Evolutionary conservation across 2,113 vertebrate species (phyloP).

Genomic region (Poeciliopsis turrubarensis): DNA sequence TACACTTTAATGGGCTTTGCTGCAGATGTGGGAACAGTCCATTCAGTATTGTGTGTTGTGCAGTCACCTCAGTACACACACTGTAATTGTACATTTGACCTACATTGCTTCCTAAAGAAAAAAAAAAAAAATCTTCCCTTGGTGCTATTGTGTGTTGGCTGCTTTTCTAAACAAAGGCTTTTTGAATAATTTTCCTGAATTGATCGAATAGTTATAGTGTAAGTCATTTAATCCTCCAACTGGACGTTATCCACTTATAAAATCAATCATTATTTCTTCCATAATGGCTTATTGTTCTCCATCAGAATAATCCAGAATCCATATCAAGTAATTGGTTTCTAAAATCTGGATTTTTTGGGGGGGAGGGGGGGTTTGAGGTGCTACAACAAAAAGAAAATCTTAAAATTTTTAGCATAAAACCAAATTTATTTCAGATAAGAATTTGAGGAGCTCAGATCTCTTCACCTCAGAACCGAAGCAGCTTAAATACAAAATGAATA

Average conservation of each 20-base stretch:
- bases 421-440: too few relatives aligned
- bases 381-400: background rate
- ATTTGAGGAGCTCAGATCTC: too few relatives aligned
- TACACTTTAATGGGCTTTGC: conserved; percentile 48
- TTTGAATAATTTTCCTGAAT: background rate
- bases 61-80: background rate
- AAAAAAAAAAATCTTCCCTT: too few relatives aligned
- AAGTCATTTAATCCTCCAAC: background rate
- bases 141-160: too few relatives aligned
- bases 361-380: too few relatives aligned
- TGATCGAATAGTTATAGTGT: background rate
- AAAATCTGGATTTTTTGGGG: background rate
- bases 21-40: conserved; percentile 32
- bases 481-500: too few relatives aligned
- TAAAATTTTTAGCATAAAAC: background rate
- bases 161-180: too few relatives aligned
- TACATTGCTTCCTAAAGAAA: background rate
- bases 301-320: background rate
- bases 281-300: background rate
- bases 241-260: background rate
- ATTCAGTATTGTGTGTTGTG: background rate
- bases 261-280: background rate
- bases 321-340: background rate
- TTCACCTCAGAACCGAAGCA: too few relatives aligned
- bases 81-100: background rate